A percentile compares a stretch with the other conserved stretches of the same genome.
Conservation (phyloP, 92 coral and sea anemone species). For the Ricordea florida region DNA sequence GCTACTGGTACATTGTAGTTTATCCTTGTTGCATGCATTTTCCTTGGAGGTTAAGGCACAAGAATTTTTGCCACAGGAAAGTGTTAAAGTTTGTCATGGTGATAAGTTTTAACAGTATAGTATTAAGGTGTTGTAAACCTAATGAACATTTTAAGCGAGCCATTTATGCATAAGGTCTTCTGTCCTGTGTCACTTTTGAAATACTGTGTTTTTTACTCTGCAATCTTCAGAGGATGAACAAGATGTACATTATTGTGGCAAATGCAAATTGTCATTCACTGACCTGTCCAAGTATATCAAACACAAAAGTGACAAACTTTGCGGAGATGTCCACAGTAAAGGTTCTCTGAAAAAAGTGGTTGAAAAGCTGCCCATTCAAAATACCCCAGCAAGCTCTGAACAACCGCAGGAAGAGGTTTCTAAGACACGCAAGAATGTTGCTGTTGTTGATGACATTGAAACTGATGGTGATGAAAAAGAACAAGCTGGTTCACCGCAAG, state of each 20-base stretch:
- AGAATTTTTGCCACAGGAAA: too few species aligned
- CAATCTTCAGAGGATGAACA: constrained; percentile 87
- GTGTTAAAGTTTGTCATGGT: too few species aligned
- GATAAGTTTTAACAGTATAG: too few species aligned
- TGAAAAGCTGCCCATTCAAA: constrained; percentile 1
- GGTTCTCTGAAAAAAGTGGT: constrained; percentile 16
- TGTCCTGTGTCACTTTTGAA: neutral
- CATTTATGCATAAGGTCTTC: neutral
- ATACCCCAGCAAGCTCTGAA: neutral
- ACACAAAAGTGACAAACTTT: constrained; percentile 75
- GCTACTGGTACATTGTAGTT: too few species aligned
- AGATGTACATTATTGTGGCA: constrained; percentile 96
- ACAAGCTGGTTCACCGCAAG: neutral
- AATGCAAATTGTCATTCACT: constrained; percentile 81
- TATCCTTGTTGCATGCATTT: too few species aligned
- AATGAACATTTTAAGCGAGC: too few species aligned
- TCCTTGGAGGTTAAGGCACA: too few species aligned
- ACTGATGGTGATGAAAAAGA: neutral
- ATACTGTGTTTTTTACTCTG: neutral
- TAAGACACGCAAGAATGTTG: too few species aligned
- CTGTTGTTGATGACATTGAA: neutral
- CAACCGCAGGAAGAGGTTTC: neutral
- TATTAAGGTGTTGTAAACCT: too few species aligned
- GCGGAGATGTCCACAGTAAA: constrained; percentile 15
- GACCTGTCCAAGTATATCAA: constrained; percentile 78